Base-by-base conservation (phyloP, 2,113 vertebrate genomes). In the Cebidichthys violaceus region DNA sequence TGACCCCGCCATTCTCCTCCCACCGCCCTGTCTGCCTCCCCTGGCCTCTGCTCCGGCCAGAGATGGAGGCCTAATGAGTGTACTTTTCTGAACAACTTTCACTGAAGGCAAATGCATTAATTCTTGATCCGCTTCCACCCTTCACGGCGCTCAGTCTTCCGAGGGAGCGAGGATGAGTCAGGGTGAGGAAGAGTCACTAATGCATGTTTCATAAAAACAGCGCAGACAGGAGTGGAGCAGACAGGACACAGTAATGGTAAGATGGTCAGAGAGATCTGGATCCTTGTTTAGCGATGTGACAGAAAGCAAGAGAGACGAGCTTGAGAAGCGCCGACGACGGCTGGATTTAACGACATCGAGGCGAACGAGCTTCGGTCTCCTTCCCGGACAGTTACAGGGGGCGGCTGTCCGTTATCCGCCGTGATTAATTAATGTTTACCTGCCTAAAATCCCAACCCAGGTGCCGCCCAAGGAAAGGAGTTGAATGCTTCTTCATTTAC, bases 401-500 rank as follows among this genome's bases (percentile, higher is more conserved):
- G 54, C 78, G 67, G 80, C 84, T 83, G 84, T 91, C 84, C 27
- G 15, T 74, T 86, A 67, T 86, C 77, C 79, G 69, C 57, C 27
- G 47, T 88, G 78, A 92, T 92, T 92, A 93, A 93, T 93, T 89
- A 83, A 88, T 92, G 82, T 93, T 92, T 90, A 82, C 76, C 79
- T 76, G 75, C 81, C 78, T 72, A 55, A 86, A 87, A 87, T 77
- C 76, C 71, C 70, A 70, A 80, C 59, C 77, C 80, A 76, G 86
- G 79, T 74, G 73, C 70, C 29, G 62, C 90, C 84, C 68, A 55
- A 77, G 87, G 72, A 90, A 57, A 82, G 74, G 77, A 67, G 77
- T 70, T 57, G 88, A 86, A 93, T 92, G 89, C 74, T 88, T 92
- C 87, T 94, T 95, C 92, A 93, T 94, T 91, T 87, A 75, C 13